phyloP scores from a whole-genome alignment of 2,888 invertebrate genomes.

The Byasa hedistus region DNA sequence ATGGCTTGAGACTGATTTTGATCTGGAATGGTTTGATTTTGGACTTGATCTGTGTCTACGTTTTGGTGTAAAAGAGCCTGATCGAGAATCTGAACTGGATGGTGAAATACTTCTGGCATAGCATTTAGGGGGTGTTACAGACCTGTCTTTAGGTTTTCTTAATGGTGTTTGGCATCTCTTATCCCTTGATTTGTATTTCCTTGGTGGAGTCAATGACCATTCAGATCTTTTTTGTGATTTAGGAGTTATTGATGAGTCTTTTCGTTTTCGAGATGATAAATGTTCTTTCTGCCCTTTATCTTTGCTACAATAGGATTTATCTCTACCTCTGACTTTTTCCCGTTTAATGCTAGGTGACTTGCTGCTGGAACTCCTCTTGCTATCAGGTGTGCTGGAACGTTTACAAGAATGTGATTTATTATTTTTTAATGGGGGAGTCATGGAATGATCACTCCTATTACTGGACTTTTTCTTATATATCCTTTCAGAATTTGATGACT shows the following conservation, averaged over 20 bases:
- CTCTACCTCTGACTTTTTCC: conserved; percentile 38
- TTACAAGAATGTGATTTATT: conserved; percentile 45
- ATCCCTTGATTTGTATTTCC: conserved; percentile 49
- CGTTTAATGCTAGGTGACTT: conserved; percentile 41
- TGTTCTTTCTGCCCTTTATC: conserved; percentile 44
- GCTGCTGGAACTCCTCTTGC: conserved; percentile 33
- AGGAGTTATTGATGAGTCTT: conserved; percentile 34
- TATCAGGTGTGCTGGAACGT: conserved; percentile 40
- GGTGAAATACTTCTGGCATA: conserved; percentile 58
- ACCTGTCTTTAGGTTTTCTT: conserved; percentile 55
- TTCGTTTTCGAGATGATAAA: conserved; percentile 46
- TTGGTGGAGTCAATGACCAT: conserved; percentile 47
- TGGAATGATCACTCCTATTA: conserved; percentile 44
- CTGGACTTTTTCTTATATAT: conserved; percentile 50
- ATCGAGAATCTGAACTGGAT: conserved; percentile 56
- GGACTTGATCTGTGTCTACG: conserved; percentile 42
- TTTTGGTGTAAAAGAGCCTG: conserved; percentile 50
- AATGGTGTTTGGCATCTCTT: conserved; percentile 45
- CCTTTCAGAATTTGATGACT: conserved; percentile 55
- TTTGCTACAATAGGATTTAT: conserved; percentile 45
- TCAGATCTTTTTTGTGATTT: conserved; percentile 47
- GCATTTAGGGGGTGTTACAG: conserved; percentile 67
- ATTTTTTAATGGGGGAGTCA: conserved; percentile 49
- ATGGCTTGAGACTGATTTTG: conserved; percentile 42
- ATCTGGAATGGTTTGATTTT: conserved; percentile 42